Base-by-base conservation (phyloP, 2,888 invertebrate genomes). In the Hofmannophila pseudospretella region DNA sequence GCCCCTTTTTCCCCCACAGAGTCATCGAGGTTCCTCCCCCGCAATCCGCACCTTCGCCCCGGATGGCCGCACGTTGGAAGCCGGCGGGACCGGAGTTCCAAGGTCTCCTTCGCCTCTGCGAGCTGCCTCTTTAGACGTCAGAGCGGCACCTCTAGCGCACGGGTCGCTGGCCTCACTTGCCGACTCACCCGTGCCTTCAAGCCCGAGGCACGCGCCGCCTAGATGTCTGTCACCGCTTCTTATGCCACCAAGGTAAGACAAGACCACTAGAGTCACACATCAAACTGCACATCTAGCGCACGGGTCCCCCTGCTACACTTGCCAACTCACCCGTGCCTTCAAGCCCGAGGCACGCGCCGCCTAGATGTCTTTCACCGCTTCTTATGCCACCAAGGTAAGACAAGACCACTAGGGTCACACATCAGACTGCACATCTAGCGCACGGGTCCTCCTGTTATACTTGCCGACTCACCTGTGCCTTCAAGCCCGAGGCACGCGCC, bases 41-140 rank as follows among this genome's bases (percentile, higher is more conserved):
- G 94, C 94, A 49, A 95, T 95, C 50, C 90, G 94, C 46, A 93
- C 95, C 0, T 94, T 93, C 57, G 94, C 93, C 11, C 94, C 94
- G 0, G 95, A 95, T 62, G 94, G 94, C 0, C 90, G 93, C 10
- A 90, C 91, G 1, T 64, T 87, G 1, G 87, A 88, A 44, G 89
- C 81, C 36, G 78, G 84, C 42, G 51, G 74, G 81, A 60, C 91
- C 82, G 49, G 92, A 82, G 16, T 92, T 82, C 88, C 89, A 0
- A 78, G 94, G 36, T 94, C 94, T 0, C 94, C 94, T 0, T 94
- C 94, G 12, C 94, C 94, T 3, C 90, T 94, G 39, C 89, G 94
- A 22, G 92, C 93, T 1, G 92, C 92, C n/a, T 93, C 93, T 0
- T 71, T 94, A 43, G 94, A 94, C 66, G 92, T 93, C 12, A 89